Evolutionary conservation across 92 coral and sea anemone genomes (phyloP).

Genomic region (Metridium senile): DNA sequence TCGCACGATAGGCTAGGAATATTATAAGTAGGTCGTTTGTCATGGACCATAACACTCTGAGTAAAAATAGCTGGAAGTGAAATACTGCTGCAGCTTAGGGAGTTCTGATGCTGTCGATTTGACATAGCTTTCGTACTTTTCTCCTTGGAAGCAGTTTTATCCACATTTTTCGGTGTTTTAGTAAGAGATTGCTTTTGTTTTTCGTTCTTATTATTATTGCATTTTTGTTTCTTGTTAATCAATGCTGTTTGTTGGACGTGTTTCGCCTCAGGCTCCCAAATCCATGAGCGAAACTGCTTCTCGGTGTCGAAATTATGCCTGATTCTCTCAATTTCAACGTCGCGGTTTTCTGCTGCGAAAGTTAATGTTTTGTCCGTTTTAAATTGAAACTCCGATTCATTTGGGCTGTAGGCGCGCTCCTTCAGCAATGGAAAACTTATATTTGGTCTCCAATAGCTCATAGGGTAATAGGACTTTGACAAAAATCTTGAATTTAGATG

Average conservation of each 20-base stretch:
- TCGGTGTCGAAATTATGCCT: conserved; percentile 44
- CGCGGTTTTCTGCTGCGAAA: background rate
- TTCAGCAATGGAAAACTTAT: conserved; percentile 24
- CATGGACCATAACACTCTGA: background rate
- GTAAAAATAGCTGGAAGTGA: conserved; percentile 24
- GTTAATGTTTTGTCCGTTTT: too few relatives aligned
- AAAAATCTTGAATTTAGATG: conserved; percentile 44
- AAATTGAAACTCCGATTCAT: conserved; percentile 2
- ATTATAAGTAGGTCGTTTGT: background rate
- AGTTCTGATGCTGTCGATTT: background rate
- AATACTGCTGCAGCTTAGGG: background rate
- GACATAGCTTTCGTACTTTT: background rate
- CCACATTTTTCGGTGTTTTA: background rate
- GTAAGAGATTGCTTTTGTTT: background rate
- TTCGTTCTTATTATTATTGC: background rate
- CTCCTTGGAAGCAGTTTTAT: background rate
- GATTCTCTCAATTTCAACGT: conserved; percentile 18
- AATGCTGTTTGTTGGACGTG: background rate
- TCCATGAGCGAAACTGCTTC: conserved; percentile 61
- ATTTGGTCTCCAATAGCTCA: conserved; percentile 54
- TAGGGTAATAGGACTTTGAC: conserved; percentile 43
- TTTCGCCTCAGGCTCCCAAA: conserved; percentile 49
- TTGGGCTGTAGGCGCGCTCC: background rate
- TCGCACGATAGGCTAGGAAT: conserved; percentile 38
- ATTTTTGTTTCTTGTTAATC: background rate